Conservation (phyloP, 2,888 invertebrate genomes). For the Crepidodera aurea region DNA sequence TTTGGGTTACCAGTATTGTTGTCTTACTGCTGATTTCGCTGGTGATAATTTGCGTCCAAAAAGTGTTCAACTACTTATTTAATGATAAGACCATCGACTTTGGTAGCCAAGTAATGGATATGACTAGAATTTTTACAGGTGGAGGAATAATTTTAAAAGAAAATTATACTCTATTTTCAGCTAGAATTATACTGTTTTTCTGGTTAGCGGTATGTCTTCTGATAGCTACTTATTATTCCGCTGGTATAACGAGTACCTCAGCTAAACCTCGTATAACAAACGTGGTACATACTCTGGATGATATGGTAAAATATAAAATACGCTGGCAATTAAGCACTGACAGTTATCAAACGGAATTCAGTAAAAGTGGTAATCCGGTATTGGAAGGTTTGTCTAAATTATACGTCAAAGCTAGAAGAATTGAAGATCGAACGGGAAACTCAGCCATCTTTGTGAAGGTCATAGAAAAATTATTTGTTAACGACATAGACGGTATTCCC, state of each 20-base stretch:
- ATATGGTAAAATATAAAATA: slow-evolving; percentile 40
- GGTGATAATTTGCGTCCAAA: neutral
- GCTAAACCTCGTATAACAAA: slow-evolving; percentile 39
- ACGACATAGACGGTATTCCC: slow-evolving; percentile 41
- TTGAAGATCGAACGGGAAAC: slow-evolving; percentile 16
- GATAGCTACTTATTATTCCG: slow-evolving; percentile 41
- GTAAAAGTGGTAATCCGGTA: slow-evolving; percentile 18
- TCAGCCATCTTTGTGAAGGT: slow-evolving; percentile 39
- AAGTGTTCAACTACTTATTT: neutral
- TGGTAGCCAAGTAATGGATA: neutral
- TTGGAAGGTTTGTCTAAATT: slow-evolving; percentile 30
- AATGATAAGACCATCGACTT: neutral
- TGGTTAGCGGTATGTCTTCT: slow-evolving; percentile 37
- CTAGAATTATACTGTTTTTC: slow-evolving; percentile 27
- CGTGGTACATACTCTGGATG: slow-evolving; percentile 40
- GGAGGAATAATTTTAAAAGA: slow-evolving; percentile 14
- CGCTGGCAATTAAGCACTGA: slow-evolving; percentile 23
- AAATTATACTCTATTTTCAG: slow-evolving; percentile 3
- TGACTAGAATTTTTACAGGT: slow-evolving; percentile 18
- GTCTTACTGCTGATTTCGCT: slow-evolving; percentile 1
- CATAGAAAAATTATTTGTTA: slow-evolving; percentile 42
- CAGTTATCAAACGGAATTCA: slow-evolving; percentile 14
- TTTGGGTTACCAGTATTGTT: slow-evolving; percentile 12
- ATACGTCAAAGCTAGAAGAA: slow-evolving; percentile 13
- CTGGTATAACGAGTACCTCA: slow-evolving; percentile 42